Evolutionary conservation across 2,797 vertebrate species (phyloP).

Genomic region (Myotis vivesi): DNA sequence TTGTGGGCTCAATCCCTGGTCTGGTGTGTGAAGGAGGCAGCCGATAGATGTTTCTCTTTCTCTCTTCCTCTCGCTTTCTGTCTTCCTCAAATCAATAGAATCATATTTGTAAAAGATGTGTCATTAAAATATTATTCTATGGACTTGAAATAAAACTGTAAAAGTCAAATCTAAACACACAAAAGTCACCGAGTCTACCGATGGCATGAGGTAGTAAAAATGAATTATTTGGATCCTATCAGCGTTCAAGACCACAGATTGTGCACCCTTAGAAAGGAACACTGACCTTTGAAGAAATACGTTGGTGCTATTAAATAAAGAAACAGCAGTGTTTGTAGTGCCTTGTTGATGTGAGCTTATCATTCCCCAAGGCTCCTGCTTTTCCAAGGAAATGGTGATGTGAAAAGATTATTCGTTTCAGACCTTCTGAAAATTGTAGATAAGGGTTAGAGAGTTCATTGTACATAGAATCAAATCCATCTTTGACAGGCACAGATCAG

Average conservation of each 20-base stretch:
- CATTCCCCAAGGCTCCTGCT: constrained; percentile 63
- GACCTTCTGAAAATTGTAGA: constrained; percentile 59
- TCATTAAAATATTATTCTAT: neutral
- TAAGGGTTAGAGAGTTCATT: constrained; percentile 61
- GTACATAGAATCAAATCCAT: neutral
- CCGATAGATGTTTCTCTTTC: neutral
- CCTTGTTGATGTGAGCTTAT: constrained; percentile 45
- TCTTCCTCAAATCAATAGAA: neutral
- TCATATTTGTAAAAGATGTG: neutral
- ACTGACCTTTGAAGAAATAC: constrained; percentile 29
- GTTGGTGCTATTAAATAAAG: constrained; percentile 51
- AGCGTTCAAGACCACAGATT: neutral
- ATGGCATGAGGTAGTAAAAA: constrained; percentile 39
- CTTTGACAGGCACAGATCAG: neutral
- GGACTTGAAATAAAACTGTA: neutral
- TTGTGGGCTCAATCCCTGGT: neutral
- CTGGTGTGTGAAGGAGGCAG: neutral
- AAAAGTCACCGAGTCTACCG: constrained; percentile 49
- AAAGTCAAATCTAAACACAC: constrained; percentile 56
- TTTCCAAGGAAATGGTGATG: constrained; percentile 37
- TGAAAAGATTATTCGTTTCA: constrained; percentile 67
- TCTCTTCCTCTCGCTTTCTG: neutral
- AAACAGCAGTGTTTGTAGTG: constrained; percentile 9
- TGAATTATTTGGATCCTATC: neutral
- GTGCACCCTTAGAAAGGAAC: neutral